Conservation (phyloP, 2,888 invertebrate species). For the Petrolisthes cinctipes region DNA sequence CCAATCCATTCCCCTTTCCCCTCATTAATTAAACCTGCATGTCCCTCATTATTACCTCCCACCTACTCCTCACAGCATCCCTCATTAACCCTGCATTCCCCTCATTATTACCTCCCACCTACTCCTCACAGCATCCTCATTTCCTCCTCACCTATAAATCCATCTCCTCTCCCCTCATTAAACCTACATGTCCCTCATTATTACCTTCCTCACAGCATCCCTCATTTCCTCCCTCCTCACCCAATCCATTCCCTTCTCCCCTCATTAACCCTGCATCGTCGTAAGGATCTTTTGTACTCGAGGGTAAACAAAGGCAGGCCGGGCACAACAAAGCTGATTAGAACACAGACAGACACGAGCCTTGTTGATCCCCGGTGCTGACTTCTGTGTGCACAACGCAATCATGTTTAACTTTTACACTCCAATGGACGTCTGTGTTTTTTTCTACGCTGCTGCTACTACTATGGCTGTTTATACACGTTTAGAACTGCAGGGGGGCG, state of each 20-base stretch:
- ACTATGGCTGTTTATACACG: not conserved
- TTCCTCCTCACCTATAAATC: not conserved
- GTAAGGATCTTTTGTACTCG: not conserved
- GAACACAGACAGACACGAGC: slow-evolving; percentile 19
- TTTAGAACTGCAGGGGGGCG: too few species aligned
- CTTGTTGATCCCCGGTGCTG: not conserved
- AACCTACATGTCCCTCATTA: not conserved
- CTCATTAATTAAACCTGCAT: not conserved
- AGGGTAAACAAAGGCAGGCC: not conserved
- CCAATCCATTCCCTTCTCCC: not conserved
- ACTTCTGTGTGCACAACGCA: slow-evolving; percentile 9
- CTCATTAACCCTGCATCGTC: not conserved
- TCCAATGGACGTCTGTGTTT: slow-evolving; percentile 9
- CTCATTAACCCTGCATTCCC: not conserved
- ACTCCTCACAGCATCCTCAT: not conserved
- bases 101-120: too few species aligned
- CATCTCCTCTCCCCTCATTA: not conserved
- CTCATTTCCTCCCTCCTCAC: not conserved
- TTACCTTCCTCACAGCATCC: not conserved
- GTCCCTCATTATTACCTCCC: too few species aligned
- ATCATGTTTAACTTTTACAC: slow-evolving; percentile 27
- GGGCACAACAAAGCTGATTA: slow-evolving; percentile 22
- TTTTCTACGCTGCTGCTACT: not conserved
- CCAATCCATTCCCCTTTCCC: not conserved
- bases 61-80: too few species aligned